A percentile compares a stretch with the other conserved stretches of the same genome.
These are phyloP conservation scores for Poicephalus meyeri DNA, from an alignment of 2,113 vertebrate genomes.

Conservation along the genomic window DNA sequence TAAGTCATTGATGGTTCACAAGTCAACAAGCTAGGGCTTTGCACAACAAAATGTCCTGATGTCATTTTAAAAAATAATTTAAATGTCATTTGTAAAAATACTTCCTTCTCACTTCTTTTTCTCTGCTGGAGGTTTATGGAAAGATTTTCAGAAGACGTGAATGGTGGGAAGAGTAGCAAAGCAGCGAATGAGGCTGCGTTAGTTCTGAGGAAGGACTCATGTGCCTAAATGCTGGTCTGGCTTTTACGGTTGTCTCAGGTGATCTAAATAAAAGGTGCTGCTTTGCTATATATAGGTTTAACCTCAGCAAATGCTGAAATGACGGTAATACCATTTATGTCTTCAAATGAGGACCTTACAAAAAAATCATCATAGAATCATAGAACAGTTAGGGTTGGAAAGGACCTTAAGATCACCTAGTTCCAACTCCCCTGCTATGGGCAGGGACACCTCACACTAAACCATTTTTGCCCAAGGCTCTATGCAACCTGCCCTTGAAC, in stretches of 20 bases:
- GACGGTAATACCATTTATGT: not conserved
- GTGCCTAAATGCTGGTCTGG: not conserved
- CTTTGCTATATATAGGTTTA: not conserved
- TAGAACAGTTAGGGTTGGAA: not conserved
- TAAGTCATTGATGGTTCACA: conserved; percentile 5
- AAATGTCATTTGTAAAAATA: not conserved
- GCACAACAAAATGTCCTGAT: not conserved
- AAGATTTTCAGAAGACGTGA: not conserved
- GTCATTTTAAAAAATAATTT: not conserved
- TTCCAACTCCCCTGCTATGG: not conserved
- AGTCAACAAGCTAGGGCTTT: not conserved
- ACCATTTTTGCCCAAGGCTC: not conserved
- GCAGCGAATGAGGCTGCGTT: not conserved
- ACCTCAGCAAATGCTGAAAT: not conserved
- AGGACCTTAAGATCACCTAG: not conserved
- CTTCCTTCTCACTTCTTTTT: not conserved
- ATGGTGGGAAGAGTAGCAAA: not conserved
- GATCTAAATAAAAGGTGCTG: not conserved
- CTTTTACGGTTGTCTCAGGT: not conserved
- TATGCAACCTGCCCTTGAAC: not conserved
- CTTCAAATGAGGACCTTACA: not conserved
- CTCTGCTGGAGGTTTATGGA: not conserved
- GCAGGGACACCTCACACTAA: not conserved
- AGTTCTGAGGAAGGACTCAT: accelerated
- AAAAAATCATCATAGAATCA: not conserved